Evolutionary conservation across 2,888 invertebrate genomes (phyloP), one percentile per base, ranked within the genome.

Genomic region (Drosophila pegasa): DNA sequence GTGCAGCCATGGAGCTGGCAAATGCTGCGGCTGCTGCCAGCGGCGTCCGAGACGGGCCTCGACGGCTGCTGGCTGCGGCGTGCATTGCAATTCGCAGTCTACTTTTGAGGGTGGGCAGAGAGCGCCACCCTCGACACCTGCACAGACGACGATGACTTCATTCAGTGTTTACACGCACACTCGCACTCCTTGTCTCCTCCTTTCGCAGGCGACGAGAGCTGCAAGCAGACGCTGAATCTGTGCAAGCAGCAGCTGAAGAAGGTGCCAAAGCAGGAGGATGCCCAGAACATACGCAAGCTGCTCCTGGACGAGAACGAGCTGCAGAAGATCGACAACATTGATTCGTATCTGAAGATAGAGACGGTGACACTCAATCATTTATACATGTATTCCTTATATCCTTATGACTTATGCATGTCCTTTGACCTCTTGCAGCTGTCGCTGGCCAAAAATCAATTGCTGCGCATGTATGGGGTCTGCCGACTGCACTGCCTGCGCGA

Each of bases 391-490:
- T 25, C 1, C 22, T n/a, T n/a, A n/a, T n/a, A n/a, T n/a, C n/a
- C n/a, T n/a, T n/a, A n/a, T n/a, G 35, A 50, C 35, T 16, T 16
- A 22, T n/a, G 9, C 9, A 43, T 41, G 31, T 41, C 43, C 5
- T 18, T 20, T 14, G 14, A 16, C 22, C n/a, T 33, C 94, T 93
- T 56, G n/a, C 92, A 98, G 98, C 93, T 98, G 51, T 97, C 97
- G 63, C 94, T 96, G 89, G 95, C 95, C 89, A 95, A 96, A 90
- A 98, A 98, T 92, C 96, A 96, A 89, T 92, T 98, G 55, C 93
- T 97, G 43, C 95, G 97, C 61, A 98, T 98, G 97, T 96, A 96
- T 91, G 96, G 97, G 61, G 95, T 98, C 31, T 95, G 96, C 70
- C 94, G 96, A 55, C 93, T 98, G 68, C 95, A 95, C 74, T 95